Evolutionary conservation across 2,888 invertebrate genomes (phyloP), one percentile per base, ranked within the genome.

Genomic region (Siphlonurus alternatus): DNA sequence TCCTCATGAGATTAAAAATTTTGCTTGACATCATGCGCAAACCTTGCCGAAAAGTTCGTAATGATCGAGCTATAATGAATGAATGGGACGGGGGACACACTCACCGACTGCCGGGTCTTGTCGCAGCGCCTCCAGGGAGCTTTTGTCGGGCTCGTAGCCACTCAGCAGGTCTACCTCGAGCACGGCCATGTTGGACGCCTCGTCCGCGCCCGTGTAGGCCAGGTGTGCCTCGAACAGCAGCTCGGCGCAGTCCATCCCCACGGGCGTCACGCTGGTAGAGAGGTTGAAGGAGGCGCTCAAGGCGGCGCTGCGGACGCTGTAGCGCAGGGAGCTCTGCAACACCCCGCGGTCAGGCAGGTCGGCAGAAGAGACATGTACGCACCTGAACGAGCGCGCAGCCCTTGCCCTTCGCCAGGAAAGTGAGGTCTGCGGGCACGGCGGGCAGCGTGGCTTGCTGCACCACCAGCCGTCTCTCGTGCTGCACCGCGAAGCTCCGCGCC

Each of bases 121-220:
- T 0, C 83, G 74, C 24, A 84, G 77, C 10, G 76, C 71, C 70
- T 83, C 82, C 1, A 86, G 75, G 0, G 79, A 77, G 0, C 77
- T 73, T 3, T 82, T 79, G 69, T 85, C 84, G 0, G 83, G 81
- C 5, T 79, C 78, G 69, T 80, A 86, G 0, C 85, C 85, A 1
- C 83, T 82, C 7, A 86, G 84, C 70, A 86, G 77, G 0, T 77
- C 74, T 23, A 85, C 76, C 71, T 86, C 85, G 68, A 79, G 70
- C 2, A 80, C 70, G 54, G 77, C 79, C 79, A 79, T 79, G 69
- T 83, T 83, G 23, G 83, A 80, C 53, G 77, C 76, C 65, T 76
- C 76, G 66, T 79, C 79, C 2, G 77, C 71, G 66, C 75, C 70
- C 73, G 70, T 0, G 71, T 70, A 61, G 73, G 75, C 19, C 74